Evolutionary conservation across 2,888 invertebrate genomes (phyloP), one percentile per base, ranked within the genome.

Genomic region (Fragum sueziense): DNA sequence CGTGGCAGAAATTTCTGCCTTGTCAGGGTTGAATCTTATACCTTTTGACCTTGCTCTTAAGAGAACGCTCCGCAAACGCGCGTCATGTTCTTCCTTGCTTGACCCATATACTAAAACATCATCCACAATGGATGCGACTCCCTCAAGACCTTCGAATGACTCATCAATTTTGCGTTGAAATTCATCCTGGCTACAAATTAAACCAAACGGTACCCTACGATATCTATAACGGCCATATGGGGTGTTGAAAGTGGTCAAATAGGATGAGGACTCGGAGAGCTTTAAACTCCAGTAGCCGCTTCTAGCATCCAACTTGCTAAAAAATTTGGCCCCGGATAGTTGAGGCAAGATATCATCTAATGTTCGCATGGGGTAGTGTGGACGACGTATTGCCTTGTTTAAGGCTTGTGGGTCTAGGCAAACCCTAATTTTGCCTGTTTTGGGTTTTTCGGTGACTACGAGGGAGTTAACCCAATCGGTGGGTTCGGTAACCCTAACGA

Each of bases 171-270:
- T 68, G 37, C 65, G 37, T 27, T 81, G 68, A 34, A 81, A 81
- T 7, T 75, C 57, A 20, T 86, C 79, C 11, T 59, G 69, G 7
- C 76, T 51, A 27, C 54, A 68, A 0, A 31, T 62, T 14, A 80
- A 52, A 2, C 83, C 79, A 68, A 83, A 83, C 1, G 85, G 82
- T 22, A 85, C 33, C 22, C 85, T 20, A n/a, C 75, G 31, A 34
- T 27, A 85, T 4, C 79, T 41, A 54, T 85, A 82, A 20, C 84
- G 52, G 3, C 85, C 78, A 59, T 73, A 83, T 0, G 80, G 83
- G 7, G 76, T 84, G 62, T 72, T 80, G 51, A 86, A 84, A 27
- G 85, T 85, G 1, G 74, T 74, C 3, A 86, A 70, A 31, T 29
- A 70, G 7, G 79, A 77, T 7, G 84, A 84, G 0, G 54, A 52